Percentiles rank a stretch among this genome's conserved stretches.
Evolutionary conservation across 2,797 vertebrate species (phyloP).

Genomic region (Sternotherus odoratus): DNA sequence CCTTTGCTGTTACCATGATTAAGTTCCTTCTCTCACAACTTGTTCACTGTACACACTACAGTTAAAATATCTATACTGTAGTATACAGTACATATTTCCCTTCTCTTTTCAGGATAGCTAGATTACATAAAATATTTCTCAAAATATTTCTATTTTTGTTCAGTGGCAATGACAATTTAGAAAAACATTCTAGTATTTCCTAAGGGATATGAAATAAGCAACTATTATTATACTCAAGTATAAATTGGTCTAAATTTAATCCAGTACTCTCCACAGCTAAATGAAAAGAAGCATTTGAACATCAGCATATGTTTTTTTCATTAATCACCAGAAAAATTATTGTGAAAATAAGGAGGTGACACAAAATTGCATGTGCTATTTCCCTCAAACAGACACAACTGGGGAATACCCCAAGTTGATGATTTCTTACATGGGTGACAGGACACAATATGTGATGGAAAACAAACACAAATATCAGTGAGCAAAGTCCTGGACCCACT

Average conservation of each 20-base stretch:
- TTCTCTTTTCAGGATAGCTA: neutral
- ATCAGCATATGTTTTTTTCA: neutral
- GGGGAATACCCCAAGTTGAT: neutral
- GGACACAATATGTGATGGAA: neutral
- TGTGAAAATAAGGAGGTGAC: neutral
- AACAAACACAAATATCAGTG: neutral
- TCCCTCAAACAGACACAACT: neutral
- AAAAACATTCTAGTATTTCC: neutral
- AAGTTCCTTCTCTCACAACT: neutral
- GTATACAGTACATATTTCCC: neutral
- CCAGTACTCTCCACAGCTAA: neutral
- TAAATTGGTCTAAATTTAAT: neutral
- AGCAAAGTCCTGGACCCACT: neutral
- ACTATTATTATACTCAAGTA: neutral
- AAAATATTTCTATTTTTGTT: neutral
- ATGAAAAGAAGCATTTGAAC: neutral
- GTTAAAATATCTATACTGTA: neutral
- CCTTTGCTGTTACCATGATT: neutral
- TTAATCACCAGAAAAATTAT: neutral
- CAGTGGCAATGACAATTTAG: neutral
- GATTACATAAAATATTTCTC: neutral
- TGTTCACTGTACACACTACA: neutral
- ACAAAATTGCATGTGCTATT: neutral
- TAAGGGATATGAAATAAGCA: neutral
- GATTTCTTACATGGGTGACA: neutral